A percentile compares a stretch with the other conserved stretches of the same genome.
phyloP scores from a whole-genome alignment of 2,113 vertebrate genomes.

The Tupaia chinensis region DNA sequence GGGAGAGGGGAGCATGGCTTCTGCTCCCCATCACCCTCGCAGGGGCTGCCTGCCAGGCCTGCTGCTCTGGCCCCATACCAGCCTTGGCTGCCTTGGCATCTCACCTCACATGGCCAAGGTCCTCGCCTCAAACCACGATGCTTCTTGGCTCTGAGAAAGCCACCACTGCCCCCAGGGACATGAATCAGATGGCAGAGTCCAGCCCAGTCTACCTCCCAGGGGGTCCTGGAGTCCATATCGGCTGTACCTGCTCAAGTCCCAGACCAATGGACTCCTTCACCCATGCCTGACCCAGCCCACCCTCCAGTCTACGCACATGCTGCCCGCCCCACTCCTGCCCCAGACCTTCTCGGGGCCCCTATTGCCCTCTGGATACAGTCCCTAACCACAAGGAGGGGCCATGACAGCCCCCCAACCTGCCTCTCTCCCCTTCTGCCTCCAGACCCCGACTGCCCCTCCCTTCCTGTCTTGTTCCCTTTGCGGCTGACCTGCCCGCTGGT shows the following conservation, averaged over 20 bases:
- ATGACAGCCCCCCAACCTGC: background rate
- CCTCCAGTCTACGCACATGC: background rate
- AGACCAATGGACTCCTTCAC: background rate
- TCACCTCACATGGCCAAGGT: background rate
- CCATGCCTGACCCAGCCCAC: no score
- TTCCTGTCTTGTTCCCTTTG: background rate
- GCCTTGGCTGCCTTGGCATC: background rate
- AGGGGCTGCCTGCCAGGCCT: background rate
- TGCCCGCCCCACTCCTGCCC: background rate
- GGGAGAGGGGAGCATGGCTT: background rate
- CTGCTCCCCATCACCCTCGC: fast-evolving
- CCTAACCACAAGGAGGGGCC: background rate
- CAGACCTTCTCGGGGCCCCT: background rate
- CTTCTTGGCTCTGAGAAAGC: background rate
- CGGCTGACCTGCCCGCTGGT: background rate
- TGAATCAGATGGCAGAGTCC: background rate
- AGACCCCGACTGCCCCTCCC: background rate
- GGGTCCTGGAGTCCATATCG: background rate
- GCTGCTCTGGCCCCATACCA: background rate
- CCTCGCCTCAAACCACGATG: background rate
- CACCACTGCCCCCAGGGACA: background rate
- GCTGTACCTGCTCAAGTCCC: background rate
- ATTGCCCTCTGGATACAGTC: background rate
- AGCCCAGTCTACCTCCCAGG: background rate
- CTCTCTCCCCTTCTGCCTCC: background rate